Base-by-base conservation (phyloP, 2,888 invertebrate species). In the Drosophila kambysellisi region DNA sequence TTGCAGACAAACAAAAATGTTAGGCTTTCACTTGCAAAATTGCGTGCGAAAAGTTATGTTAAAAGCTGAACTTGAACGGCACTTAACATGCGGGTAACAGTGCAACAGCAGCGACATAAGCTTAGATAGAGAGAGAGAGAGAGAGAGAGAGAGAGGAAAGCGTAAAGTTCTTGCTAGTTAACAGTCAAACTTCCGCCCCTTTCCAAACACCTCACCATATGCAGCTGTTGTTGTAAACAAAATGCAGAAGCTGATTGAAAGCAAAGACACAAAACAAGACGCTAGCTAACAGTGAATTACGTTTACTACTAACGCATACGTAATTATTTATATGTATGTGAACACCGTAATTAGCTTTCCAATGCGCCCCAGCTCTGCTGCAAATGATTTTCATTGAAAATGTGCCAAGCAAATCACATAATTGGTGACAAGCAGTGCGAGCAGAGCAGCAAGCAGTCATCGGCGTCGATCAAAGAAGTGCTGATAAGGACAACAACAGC, bases 21-120 rank as follows among this genome's bases (percentile, higher is more conserved):
- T 35, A 66, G 84, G 83, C 89, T 88, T 83, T 83, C 87, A 83
- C 88, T 77, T 69, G 84, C 67, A 37, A 59, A 59, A 39, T 57
- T 67, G 60, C 64, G 69, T 78, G 79, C 48, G 64, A 76, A 73
- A 74, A 64, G 58, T 74, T 79, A 46, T 61, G 53, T 48, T 33
- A 69, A 39, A 46, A 4, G 15, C 1, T 46, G 15, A 46, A 25
- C 54, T 35, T 35, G 20, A 17, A 11, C 25, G 41, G 29, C 32
- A 20, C 11, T 20, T 54, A 35, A 48, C 32, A 59, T 74, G 54
- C 54, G 74, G 69, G 54, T 17, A 59, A 53, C 52, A 59, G 50
- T 53, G 43, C n/a, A 69, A 30, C 53, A 69, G 58, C 17, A 11
- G 29, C 9, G 0, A 17, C 5, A 9, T 15, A 15, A 8, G 25